phyloP scores from a whole-genome alignment of 2,797 vertebrate species.

The Aythya fuligula region DNA sequence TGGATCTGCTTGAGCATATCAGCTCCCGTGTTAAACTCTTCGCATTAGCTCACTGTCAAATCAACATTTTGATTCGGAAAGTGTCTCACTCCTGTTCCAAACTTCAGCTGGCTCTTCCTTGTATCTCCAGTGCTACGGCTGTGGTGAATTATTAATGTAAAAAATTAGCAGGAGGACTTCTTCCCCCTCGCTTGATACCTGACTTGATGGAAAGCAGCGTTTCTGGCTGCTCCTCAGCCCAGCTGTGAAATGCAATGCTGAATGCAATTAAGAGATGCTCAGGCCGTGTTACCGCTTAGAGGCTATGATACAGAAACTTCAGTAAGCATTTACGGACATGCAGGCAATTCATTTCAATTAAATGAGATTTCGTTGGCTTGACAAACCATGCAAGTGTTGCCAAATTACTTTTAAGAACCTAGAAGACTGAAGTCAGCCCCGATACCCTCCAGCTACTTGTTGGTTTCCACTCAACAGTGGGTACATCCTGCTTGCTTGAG shows the following conservation, averaged over 20 bases:
- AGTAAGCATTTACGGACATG: neutral
- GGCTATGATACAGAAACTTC: neutral
- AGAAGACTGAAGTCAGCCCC: neutral
- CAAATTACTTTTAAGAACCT: conserved; percentile 1
- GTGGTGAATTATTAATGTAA: neutral
- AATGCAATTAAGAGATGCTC: neutral
- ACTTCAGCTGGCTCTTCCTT: neutral
- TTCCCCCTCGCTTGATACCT: neutral
- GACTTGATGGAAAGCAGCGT: neutral
- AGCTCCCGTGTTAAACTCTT: neutral
- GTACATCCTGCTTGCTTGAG: neutral
- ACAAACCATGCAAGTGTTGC: neutral
- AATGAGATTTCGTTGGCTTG: neutral
- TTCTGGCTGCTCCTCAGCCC: neutral
- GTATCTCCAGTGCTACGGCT: neutral
- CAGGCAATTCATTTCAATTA: neutral
- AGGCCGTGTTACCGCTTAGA: neutral
- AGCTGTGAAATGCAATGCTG: neutral
- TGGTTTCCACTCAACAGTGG: neutral
- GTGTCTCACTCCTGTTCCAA: neutral
- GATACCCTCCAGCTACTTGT: neutral
- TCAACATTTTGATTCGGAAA: neutral
- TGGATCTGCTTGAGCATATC: neutral
- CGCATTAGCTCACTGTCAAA: neutral
- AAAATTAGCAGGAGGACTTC: neutral